phyloP scores from a whole-genome alignment of 2,113 vertebrate genomes.

The Apodemus speciosus region DNA sequence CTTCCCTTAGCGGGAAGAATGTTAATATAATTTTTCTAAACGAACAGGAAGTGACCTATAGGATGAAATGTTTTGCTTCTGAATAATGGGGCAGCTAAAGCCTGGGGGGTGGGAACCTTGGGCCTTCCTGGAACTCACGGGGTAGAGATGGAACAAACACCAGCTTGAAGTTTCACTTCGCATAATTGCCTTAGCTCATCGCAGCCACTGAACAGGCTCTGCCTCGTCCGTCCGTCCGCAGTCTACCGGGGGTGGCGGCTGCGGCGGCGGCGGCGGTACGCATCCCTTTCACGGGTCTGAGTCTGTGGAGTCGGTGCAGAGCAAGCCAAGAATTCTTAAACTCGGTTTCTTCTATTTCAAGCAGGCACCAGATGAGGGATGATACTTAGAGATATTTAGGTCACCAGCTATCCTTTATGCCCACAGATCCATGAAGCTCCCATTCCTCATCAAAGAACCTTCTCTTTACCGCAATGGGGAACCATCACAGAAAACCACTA shows the following conservation, averaged over 20 bases:
- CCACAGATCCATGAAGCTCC: not conserved
- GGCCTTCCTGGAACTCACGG: constrained; percentile 45
- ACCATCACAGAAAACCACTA: not conserved
- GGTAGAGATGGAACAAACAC: constrained; percentile 56
- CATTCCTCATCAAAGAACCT: not conserved
- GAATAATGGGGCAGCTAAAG: not conserved
- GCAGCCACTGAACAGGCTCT: not conserved
- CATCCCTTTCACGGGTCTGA: not conserved
- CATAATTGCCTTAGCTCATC: constrained; percentile 17
- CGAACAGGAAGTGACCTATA: not conserved
- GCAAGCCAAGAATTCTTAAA: not conserved
- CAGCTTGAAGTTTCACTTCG: constrained; percentile 61
- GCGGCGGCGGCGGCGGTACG: too few relatives aligned
- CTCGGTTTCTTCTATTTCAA: not conserved
- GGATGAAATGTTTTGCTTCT: not conserved
- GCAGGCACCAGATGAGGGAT: not conserved
- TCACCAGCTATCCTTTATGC: not conserved
- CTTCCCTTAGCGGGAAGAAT: not conserved
- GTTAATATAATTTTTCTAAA: not conserved
- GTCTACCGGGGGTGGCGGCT: not conserved
- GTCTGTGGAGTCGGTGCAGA: not conserved
- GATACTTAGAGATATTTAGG: not conserved
- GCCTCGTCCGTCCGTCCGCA: not conserved
- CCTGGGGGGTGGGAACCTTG: not conserved
- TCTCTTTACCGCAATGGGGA: not conserved